These are phyloP conservation scores for Blastomussa wellsi DNA, from an alignment of 92 coral and sea anemone species.

Conservation along the genomic window DNA sequence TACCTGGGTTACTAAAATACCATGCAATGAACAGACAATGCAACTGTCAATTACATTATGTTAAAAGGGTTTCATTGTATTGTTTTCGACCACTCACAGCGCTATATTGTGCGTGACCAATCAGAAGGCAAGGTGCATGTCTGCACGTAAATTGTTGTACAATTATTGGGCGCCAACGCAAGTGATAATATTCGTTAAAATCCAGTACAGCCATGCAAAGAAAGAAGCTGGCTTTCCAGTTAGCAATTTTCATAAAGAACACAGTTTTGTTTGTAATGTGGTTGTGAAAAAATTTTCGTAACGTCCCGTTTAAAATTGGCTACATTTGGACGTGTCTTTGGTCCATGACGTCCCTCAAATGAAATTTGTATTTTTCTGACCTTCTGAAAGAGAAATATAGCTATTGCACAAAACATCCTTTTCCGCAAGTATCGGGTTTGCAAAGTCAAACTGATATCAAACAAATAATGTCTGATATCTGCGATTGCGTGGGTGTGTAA, in stretches of 20 bases:
- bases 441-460: neutral
- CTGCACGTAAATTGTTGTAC: slow-evolving; percentile 23
- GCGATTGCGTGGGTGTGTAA: slow-evolving; percentile 2
- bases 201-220: neutral
- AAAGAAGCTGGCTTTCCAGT: neutral
- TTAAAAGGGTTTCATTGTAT: slow-evolving; percentile 65
- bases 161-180: slow-evolving; percentile 25
- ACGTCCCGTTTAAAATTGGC: neutral
- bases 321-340: neutral
- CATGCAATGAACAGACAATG: slow-evolving; percentile 58
- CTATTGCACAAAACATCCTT: neutral
- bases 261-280: neutral
- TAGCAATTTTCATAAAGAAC: neutral
- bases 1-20: slow-evolving; percentile 66
- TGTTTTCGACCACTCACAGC: slow-evolving; percentile 36
- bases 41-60: slow-evolving; percentile 75
- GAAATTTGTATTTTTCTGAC: neutral
- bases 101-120: slow-evolving; percentile 25
- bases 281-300: neutral
- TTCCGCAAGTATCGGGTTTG: slow-evolving; percentile 26
- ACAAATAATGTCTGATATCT: neutral
- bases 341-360: neutral
- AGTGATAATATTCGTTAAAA: neutral
- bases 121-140: slow-evolving; percentile 9
- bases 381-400: neutral